Conservation (phyloP, 2,113 vertebrate genomes). For the Apteryx owenii region DNA sequence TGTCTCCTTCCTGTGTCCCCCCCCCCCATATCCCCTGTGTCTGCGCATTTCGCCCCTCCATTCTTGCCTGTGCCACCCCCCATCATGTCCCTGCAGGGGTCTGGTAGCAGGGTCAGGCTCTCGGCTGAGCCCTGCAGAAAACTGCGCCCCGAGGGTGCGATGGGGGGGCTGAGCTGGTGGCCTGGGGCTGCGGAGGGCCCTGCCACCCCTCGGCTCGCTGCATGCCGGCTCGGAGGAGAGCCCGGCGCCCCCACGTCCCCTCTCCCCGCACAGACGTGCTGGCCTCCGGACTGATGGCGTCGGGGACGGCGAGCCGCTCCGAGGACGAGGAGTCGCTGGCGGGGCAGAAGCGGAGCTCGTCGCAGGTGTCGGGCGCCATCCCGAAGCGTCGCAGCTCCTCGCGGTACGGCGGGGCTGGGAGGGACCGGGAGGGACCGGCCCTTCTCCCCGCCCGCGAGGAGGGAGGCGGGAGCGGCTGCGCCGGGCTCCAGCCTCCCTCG, state of each 20-base stretch:
- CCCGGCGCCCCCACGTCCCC: background rate
- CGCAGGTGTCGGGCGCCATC: slow-evolving; percentile 86
- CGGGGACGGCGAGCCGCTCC: slow-evolving; percentile 86
- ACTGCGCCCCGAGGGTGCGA: no score
- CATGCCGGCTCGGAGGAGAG: no score
- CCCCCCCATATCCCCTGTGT: background rate
- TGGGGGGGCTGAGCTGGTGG: no score
- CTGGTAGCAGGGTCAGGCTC: no score
- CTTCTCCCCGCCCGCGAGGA: background rate
- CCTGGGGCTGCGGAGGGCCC: no score
- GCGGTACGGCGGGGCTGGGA: slow-evolving; percentile 75
- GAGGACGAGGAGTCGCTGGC: slow-evolving; percentile 90
- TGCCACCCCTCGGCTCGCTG: background rate
- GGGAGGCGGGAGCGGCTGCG: background rate
- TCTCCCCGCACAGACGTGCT: slow-evolving; percentile 50
- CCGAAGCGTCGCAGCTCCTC: slow-evolving; percentile 96
- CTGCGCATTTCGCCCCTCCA: no score
- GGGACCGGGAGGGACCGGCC: accelerated
- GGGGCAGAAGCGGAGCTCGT: slow-evolving; percentile 85
- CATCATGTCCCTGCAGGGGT: no score
- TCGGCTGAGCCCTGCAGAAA: no score
- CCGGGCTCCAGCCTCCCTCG: no score
- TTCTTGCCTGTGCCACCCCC: no score
- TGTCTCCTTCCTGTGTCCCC: no score
- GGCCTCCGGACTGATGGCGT: slow-evolving; percentile 81